Evolutionary conservation across 2,113 vertebrate species (phyloP).

Genomic region (Trochalopteron elliotii): DNA sequence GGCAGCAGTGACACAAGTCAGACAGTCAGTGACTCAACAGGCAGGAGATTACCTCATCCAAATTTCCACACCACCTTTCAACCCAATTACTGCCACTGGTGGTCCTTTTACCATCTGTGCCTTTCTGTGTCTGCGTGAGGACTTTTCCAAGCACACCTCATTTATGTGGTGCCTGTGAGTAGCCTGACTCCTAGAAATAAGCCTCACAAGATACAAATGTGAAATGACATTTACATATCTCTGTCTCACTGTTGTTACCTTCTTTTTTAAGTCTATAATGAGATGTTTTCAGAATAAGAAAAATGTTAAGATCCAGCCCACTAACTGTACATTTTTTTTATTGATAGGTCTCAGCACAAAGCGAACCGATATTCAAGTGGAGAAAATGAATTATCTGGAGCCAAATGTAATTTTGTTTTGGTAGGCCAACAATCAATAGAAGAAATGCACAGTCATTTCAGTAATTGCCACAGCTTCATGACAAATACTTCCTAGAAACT

Average conservation of each 20-base stretch:
- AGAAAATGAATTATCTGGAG: slow-evolving; percentile 55
- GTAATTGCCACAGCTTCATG: slow-evolving; percentile 27
- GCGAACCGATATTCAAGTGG: slow-evolving; percentile 1
- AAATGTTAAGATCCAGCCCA: slow-evolving; percentile 2
- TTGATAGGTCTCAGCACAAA: slow-evolving; percentile 15
- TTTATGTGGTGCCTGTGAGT: neutral
- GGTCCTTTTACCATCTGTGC: neutral
- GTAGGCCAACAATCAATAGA: slow-evolving; percentile 44
- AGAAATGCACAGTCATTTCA: slow-evolving; percentile 38
- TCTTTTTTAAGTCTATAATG: neutral
- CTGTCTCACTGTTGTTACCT: neutral
- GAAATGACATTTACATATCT: neutral
- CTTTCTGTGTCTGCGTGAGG: neutral
- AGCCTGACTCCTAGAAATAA: neutral
- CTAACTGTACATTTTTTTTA: neutral
- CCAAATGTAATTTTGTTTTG: slow-evolving; percentile 50
- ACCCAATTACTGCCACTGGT: neutral
- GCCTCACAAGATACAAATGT: neutral
- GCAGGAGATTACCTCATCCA: neutral
- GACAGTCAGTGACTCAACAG: neutral
- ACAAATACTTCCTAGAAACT: slow-evolving; percentile 23
- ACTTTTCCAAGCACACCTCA: neutral
- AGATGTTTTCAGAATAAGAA: slow-evolving; percentile 15
- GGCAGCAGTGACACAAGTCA: neutral
- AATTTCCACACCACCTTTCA: neutral